Conservation (phyloP, 2,113 vertebrate genomes). For the Sinosuthora webbiana region DNA sequence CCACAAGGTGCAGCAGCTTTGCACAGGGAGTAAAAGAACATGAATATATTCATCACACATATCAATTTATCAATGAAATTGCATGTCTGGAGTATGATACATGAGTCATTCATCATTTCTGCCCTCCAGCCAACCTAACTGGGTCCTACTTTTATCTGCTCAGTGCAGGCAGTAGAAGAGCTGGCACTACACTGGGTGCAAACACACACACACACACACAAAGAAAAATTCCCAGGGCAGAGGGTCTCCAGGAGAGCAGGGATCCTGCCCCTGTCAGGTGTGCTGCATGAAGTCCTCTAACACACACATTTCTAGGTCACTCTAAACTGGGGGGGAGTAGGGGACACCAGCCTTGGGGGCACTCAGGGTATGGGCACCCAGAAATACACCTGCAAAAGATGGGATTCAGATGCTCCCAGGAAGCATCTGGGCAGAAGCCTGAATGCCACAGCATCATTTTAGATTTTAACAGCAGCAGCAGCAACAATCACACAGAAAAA, state of each 20-base stretch:
- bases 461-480: constrained; percentile 5
- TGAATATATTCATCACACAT: background rate
- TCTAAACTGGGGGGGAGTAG: background rate
- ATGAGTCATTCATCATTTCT: background rate
- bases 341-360: background rate
- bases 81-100: background rate
- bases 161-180: background rate
- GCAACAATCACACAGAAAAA: background rate
- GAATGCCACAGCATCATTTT: constrained; percentile 30
- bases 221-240: background rate
- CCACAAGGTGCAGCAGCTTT: background rate
- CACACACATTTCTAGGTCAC: constrained; percentile 51
- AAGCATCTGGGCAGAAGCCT: background rate
- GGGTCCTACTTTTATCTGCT: background rate
- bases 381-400: background rate
- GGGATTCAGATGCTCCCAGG: background rate
- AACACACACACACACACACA: background rate
- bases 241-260: background rate
- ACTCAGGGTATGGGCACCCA: background rate
- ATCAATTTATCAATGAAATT: background rate
- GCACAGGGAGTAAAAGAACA: background rate
- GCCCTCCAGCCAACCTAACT: background rate
- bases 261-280: background rate
- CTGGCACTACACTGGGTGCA: background rate
- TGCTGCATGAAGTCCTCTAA: background rate